Evolutionary conservation across 2,113 vertebrate genomes (phyloP).

Genomic region (Pitta sordida): DNA sequence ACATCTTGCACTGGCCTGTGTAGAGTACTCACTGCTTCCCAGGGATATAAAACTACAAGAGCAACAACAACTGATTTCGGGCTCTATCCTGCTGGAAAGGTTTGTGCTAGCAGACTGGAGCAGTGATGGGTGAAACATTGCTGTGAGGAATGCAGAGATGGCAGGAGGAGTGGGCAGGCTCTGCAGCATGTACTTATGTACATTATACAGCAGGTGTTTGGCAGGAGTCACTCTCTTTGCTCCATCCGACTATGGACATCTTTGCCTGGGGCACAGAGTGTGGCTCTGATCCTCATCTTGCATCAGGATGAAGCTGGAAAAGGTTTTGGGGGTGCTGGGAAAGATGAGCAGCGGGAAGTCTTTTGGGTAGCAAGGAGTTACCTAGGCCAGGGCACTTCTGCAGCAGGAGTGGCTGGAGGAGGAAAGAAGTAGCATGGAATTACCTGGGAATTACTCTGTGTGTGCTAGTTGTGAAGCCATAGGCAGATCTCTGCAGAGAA

Average conservation of each 20-base stretch:
- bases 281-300: not conserved
- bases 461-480: not conserved
- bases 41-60: not conserved
- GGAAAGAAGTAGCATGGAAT: not conserved
- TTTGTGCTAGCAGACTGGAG: not conserved
- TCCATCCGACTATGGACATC: not conserved
- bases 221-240: not conserved
- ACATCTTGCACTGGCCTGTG: rapidly evolving
- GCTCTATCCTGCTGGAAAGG: not conserved
- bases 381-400: not conserved
- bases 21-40: not conserved
- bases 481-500: not conserved
- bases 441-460: too few species aligned
- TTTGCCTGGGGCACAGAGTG: rapidly evolving
- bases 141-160: not conserved
- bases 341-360: not conserved
- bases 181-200: not conserved
- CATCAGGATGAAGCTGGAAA: not conserved
- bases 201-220: not conserved
- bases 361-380: not conserved
- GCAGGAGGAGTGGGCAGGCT: not conserved
- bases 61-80: not conserved
- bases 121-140: not conserved
- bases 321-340: not conserved
- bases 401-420: not conserved